A percentile compares a stretch with the other conserved stretches of the same genome.
phyloP scores from a whole-genome alignment of 2,113 vertebrate species.

The Melanocharis versteri region DNA sequence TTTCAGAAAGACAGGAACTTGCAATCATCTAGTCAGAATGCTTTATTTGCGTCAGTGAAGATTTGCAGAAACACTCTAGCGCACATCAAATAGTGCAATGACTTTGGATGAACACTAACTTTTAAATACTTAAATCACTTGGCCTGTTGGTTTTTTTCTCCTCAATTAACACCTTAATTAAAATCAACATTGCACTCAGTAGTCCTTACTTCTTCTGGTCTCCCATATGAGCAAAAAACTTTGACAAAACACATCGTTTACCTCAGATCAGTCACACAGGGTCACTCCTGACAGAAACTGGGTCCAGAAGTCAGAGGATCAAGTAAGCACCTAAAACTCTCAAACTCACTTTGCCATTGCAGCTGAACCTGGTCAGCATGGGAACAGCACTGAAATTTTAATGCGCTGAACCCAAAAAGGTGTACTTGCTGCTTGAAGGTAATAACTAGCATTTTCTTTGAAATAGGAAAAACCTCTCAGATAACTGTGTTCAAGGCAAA shows the following conservation, averaged over 20 bases:
- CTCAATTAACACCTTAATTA: not conserved
- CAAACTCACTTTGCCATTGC: not conserved
- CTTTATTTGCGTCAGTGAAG: not conserved
- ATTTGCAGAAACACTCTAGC: not conserved
- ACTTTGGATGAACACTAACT: not conserved
- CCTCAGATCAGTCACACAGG: not conserved
- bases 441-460: not conserved
- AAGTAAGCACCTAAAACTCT: not conserved
- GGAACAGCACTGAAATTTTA: rapidly evolving
- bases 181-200: not conserved
- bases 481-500: not conserved
- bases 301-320: not conserved
- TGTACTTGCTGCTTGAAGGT: rapidly evolving
- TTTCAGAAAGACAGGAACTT: not conserved
- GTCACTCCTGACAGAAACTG: not conserved
- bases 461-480: not conserved
- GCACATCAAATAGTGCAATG: not conserved
- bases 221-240: not conserved
- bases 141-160: rapidly evolving
- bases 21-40: not conserved
- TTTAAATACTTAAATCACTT: not conserved
- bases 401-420: not conserved
- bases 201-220: not conserved
- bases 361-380: rapidly evolving
- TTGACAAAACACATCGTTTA: not conserved